These are phyloP conservation scores for Muricea muricata DNA, from an alignment of 92 coral and sea anemone genomes.

Conservation along the genomic window DNA sequence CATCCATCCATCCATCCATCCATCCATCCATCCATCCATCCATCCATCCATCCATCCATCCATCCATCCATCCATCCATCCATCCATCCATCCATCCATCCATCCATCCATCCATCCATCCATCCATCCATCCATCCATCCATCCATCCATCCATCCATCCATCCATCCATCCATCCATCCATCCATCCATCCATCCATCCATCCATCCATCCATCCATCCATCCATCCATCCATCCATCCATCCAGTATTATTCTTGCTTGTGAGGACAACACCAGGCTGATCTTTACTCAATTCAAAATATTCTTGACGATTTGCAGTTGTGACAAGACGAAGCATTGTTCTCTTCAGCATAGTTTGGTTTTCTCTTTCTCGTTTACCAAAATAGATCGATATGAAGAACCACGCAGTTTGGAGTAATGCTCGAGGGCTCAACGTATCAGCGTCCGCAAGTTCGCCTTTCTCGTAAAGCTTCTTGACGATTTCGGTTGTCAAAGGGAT, in stretches of 20 bases:
- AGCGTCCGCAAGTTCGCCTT: neutral
- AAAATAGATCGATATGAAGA: conserved; percentile 17
- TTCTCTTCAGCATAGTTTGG: conserved; percentile 19
- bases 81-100: too few species aligned
- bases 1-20: too few species aligned
- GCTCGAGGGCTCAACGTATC: neutral
- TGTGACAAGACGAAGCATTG: neutral
- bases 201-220: too few species aligned
- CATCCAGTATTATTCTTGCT: conserved; percentile 60
- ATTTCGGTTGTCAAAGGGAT: conserved; percentile 7
- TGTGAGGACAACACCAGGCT: conserved; percentile 48
- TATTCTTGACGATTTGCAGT: conserved; percentile 8
- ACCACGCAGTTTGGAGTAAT: conserved; percentile 32
- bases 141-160: too few species aligned
- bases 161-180: too few species aligned
- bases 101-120: too few species aligned
- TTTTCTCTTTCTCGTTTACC: conserved; percentile 34
- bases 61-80: too few species aligned
- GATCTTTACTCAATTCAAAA: conserved; percentile 44
- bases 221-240: conserved; percentile 40
- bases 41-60: too few species aligned
- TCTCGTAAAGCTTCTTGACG: conserved; percentile 5
- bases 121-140: too few species aligned
- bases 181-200: too few species aligned
- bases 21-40: too few species aligned